Conservation (phyloP, 2,797 vertebrate genomes). For the Trematomus bernacchii region DNA sequence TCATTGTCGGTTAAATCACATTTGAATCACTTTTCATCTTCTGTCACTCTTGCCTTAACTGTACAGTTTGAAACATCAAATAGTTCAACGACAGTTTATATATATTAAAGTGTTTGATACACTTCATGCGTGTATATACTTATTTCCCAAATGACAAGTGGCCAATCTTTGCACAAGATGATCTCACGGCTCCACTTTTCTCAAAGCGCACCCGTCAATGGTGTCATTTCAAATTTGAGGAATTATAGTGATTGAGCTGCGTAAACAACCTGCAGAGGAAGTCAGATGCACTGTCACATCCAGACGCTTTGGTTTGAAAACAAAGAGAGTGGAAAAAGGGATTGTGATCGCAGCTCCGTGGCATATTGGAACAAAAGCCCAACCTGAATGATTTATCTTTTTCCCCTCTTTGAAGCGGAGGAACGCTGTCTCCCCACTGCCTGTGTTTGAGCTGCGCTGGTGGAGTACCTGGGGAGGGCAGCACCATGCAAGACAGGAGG, state of each 20-base stretch:
- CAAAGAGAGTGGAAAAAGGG: conserved; percentile 81
- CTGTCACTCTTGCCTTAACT: conserved; percentile 47
- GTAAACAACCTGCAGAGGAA: conserved; percentile 86
- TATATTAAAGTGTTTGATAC: conserved; percentile 9
- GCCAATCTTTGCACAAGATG: conserved; percentile 67
- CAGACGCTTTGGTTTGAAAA: conserved; percentile 84
- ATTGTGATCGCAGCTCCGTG: conserved; percentile 85
- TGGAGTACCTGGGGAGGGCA: conserved; percentile 81
- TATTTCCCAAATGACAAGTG: conserved; percentile 72
- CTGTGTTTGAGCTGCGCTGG: conserved; percentile 71
- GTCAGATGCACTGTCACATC: conserved; percentile 86
- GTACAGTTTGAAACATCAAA: conserved; percentile 29
- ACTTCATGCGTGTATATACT: conserved; percentile 2
- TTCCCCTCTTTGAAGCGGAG: conserved; percentile 78
- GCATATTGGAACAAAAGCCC: conserved; percentile 86
- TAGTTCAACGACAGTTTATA: conserved; percentile 20
- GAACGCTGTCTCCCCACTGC: conserved; percentile 72
- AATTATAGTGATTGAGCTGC: conserved; percentile 86
- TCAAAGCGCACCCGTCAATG: conserved; percentile 78
- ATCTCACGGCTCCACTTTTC: conserved; percentile 81
- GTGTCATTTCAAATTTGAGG: conserved; percentile 86
- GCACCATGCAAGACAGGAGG: conserved; percentile 71
- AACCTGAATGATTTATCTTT: conserved; percentile 88
- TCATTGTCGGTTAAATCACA: conserved; percentile 73
- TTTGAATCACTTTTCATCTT: conserved; percentile 67